Conservation (phyloP, 2,797 vertebrate species). For the Sebastes hopkinsi region DNA sequence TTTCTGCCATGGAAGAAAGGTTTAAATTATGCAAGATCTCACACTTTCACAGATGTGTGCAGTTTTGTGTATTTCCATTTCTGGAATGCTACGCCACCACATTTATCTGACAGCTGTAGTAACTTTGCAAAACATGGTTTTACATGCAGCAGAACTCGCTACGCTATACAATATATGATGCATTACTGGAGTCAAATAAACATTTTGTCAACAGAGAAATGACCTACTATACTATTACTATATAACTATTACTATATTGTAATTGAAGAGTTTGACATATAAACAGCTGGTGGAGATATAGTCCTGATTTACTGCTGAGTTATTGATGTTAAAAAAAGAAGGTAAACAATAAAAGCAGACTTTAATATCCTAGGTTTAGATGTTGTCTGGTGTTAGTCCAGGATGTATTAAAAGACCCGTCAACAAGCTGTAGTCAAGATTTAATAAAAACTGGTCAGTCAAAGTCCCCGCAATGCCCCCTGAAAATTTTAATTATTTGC, state of each 20-base stretch:
- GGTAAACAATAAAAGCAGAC: neutral
- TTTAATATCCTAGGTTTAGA: neutral
- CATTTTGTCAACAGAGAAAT: neutral
- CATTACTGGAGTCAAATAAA: neutral
- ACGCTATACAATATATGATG: neutral
- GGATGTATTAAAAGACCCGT: neutral
- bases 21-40: neutral
- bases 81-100: neutral
- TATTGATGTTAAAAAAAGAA: neutral
- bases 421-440: neutral
- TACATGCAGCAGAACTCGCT: neutral
- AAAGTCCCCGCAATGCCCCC: neutral
- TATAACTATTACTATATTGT: neutral
- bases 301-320: neutral
- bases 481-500: too few species aligned
- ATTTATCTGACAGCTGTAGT: too few species aligned
- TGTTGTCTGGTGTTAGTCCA: neutral
- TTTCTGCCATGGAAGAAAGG: neutral
- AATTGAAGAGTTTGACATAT: neutral
- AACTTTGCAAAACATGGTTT: neutral
- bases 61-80: neutral
- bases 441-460: neutral
- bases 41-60: neutral
- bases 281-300: neutral
- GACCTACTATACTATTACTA: neutral